Percentiles rank a stretch among this genome's conserved stretches.
phyloP scores from a whole-genome alignment of 2,797 vertebrate genomes.

The Phataginus tricuspis region DNA sequence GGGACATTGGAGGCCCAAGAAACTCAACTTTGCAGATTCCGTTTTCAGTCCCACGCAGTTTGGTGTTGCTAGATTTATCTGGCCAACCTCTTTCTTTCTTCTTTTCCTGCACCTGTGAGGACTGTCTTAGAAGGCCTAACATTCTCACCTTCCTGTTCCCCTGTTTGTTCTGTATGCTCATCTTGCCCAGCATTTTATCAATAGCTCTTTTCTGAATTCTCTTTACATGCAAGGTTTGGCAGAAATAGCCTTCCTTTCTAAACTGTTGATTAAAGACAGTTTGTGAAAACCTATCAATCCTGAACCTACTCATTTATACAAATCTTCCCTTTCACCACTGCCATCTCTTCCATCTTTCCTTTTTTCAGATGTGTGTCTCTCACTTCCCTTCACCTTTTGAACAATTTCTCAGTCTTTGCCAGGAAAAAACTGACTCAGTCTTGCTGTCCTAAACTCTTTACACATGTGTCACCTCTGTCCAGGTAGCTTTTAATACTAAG shows the following conservation, averaged over 20 bases:
- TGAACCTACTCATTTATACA: not conserved
- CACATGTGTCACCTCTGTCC: not conserved
- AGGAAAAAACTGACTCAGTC: not conserved
- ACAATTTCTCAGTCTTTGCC: not conserved
- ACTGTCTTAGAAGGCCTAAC: not conserved
- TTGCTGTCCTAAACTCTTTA: not conserved
- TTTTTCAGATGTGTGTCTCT: not conserved
- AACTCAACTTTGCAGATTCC: not conserved
- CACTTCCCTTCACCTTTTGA: not conserved
- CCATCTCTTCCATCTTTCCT: not conserved
- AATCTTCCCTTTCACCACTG: not conserved
- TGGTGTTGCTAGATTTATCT: not conserved
- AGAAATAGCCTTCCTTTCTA: not conserved
- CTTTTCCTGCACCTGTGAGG: not conserved
- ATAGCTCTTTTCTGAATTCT: not conserved
- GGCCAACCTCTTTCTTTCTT: not conserved
- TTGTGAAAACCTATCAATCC: not conserved
- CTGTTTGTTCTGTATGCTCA: not conserved
- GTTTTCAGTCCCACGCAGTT: not conserved
- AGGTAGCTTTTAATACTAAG: not conserved
- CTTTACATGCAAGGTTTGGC: not conserved
- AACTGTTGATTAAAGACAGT: not conserved
- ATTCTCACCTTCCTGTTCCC: not conserved
- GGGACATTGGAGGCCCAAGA: not conserved
- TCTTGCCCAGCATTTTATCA: not conserved